Percentiles rank a stretch among this genome's conserved stretches.
Conservation (phyloP, 2,888 invertebrate species). For the Microctonus hyperodae region DNA sequence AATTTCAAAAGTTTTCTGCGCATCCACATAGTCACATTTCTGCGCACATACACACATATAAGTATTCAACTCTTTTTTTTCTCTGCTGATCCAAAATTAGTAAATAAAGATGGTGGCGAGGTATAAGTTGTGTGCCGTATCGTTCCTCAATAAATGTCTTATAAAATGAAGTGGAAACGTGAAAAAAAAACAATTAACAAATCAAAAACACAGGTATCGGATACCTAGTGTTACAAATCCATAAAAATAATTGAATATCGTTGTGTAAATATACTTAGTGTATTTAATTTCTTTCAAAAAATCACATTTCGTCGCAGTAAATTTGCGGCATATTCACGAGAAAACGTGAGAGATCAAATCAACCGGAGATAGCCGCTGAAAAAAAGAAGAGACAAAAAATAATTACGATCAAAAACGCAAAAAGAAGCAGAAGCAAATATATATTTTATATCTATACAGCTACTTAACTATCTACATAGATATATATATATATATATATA, state of each 20-base stretch:
- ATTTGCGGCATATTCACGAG: background rate
- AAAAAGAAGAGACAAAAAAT: slow-evolving; percentile 27
- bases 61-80: slow-evolving; percentile 8
- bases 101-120: slow-evolving; percentile 62
- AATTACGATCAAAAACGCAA: background rate
- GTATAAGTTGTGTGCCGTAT: slow-evolving; percentile 52
- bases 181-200: slow-evolving; percentile 39
- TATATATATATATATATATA: no score
- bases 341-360: slow-evolving; percentile 17
- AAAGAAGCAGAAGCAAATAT: slow-evolving; percentile 13
- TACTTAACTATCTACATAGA: no score
- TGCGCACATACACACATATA: background rate
- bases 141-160: slow-evolving; percentile 52
- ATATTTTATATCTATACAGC: no score
- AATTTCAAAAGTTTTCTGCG: background rate
- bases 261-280: slow-evolving; percentile 43
- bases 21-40: background rate
- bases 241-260: slow-evolving; percentile 29
- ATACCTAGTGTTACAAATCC: slow-evolving; percentile 38
- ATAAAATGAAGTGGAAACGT: slow-evolving; percentile 54
- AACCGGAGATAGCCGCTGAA: slow-evolving; percentile 16
- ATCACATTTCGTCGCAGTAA: background rate
- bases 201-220: slow-evolving; percentile 33
- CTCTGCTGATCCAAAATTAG: slow-evolving; percentile 58
- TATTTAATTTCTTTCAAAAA: slow-evolving; percentile 29